Evolutionary conservation across 2,888 invertebrate genomes (phyloP).

Genomic region (Arenicola marina): DNA sequence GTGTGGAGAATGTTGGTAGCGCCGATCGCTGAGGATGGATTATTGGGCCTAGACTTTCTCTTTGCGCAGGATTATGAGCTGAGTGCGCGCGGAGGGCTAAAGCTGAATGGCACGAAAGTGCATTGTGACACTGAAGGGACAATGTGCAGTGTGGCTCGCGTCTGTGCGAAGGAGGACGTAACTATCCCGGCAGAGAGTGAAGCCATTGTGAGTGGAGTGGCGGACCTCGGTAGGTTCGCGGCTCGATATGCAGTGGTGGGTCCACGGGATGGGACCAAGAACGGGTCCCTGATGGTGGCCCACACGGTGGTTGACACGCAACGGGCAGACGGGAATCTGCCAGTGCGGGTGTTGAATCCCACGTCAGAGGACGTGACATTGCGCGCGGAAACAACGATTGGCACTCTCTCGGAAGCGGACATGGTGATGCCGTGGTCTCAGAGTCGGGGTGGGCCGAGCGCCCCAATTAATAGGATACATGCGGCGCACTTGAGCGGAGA

Average conservation of each 20-base stretch:
- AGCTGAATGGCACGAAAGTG: conserved; percentile 2
- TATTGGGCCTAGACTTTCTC: conserved; percentile 20
- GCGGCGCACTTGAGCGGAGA: neutral
- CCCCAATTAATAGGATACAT: neutral
- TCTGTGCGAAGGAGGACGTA: too few relatives aligned
- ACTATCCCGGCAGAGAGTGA: conserved; percentile 11
- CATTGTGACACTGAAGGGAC: too few relatives aligned
- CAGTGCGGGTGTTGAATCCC: neutral
- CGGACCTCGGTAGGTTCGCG: neutral
- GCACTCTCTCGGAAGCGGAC: neutral
- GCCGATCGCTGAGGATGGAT: conserved; percentile 21
- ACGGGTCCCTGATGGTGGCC: neutral
- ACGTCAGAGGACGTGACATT: neutral
- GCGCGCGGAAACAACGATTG: neutral
- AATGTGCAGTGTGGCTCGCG: too few relatives aligned
- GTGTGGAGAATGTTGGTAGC: conserved; percentile 18
- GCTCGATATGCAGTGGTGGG: neutral
- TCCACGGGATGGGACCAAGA: neutral
- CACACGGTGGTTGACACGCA: neutral
- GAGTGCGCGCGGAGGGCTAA: neutral
- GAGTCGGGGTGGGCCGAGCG: neutral
- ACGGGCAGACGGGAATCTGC: neutral
- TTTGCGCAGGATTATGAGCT: conserved; percentile 10
- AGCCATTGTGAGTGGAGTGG: conserved; percentile 1
- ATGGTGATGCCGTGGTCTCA: neutral